Percentiles rank a stretch among this genome's conserved stretches.
phyloP scores from a whole-genome alignment of 1,140 invertebrate species.

The Zaprionus inermis region DNA sequence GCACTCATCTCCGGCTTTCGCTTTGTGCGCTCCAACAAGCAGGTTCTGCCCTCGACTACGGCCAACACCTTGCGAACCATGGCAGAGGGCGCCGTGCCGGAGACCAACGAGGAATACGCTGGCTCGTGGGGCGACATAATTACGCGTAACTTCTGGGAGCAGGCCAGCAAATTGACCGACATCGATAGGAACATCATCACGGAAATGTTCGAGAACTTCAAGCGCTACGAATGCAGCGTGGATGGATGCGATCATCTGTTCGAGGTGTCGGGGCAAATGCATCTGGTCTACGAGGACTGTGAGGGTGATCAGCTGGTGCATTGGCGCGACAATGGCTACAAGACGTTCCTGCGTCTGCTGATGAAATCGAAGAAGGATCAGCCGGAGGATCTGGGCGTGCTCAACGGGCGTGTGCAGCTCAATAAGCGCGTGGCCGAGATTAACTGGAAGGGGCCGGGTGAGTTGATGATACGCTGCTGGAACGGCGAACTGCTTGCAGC shows the following conservation, averaged over 20 bases:
- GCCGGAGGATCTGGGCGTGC: slow-evolving; percentile 52
- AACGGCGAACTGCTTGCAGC: slow-evolving; percentile 86
- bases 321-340: slow-evolving; percentile 88
- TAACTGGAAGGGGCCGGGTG: slow-evolving; percentile 67
- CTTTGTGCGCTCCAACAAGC: slow-evolving; percentile 81
- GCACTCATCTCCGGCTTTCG: slow-evolving; percentile 50
- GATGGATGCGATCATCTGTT: slow-evolving; percentile 87
- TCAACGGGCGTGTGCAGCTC: slow-evolving; percentile 82
- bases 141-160: slow-evolving; percentile 72
- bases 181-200: slow-evolving; percentile 70
- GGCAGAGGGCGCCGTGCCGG: slow-evolving; percentile 34
- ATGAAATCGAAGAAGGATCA: slow-evolving; percentile 70
- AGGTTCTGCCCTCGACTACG: slow-evolving; percentile 34
- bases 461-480: slow-evolving; percentile 85
- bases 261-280: slow-evolving; percentile 86
- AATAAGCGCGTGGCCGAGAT: slow-evolving; percentile 85
- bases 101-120: slow-evolving; percentile 56
- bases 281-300: slow-evolving; percentile 86
- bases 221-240: slow-evolving; percentile 85
- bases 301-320: slow-evolving; percentile 86
- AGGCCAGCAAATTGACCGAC: slow-evolving; percentile 53
- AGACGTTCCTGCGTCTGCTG: slow-evolving; percentile 86
- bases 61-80: neutral
- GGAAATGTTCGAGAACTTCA: slow-evolving; percentile 84
- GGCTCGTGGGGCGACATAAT: slow-evolving; percentile 85